Evolutionary conservation across 30 jellyfish, hydroid and myxozoan genomes (phyloP).

Genomic region (Pelagia noctiluca): DNA sequence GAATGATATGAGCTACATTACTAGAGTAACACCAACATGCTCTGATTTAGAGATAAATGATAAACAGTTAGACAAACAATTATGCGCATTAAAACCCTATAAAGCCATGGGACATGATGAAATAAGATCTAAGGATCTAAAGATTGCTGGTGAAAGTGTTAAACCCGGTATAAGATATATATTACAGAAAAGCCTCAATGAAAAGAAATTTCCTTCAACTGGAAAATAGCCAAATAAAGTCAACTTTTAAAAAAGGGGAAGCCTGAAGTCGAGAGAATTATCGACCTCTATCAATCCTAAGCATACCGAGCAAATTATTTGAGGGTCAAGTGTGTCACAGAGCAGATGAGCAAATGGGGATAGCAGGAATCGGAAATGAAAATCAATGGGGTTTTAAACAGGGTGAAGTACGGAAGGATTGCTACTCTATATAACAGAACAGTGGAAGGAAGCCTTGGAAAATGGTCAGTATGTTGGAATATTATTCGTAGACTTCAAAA

Average conservation of each 20-base stretch:
- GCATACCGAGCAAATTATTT: constrained; percentile 37
- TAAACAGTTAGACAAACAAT: constrained; percentile 26
- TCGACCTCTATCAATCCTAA: constrained; percentile 49
- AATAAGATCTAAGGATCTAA: constrained; percentile 15
- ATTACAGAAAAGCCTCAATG: constrained; percentile 17
- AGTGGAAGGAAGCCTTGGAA: too few species aligned
- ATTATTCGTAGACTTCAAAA: too few species aligned
- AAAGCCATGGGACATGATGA: constrained; percentile 23
- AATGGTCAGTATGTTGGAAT: too few species aligned
- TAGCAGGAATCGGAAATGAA: too few species aligned
- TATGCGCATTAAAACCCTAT: constrained; percentile 3
- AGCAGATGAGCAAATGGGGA: constrained; percentile 40
- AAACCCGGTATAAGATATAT: constrained; percentile 30
- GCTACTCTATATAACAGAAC: too few species aligned
- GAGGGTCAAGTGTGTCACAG: constrained; percentile 53
- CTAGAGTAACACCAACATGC: constrained; percentile 41
- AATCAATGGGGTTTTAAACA: too few species aligned
- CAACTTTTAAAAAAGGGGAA: constrained; percentile 49
- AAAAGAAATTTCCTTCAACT: too few species aligned
- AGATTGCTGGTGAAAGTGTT: constrained; percentile 25
- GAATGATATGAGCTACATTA: not conserved
- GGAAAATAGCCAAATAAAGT: constrained; percentile 43
- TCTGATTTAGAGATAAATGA: constrained; percentile 6
- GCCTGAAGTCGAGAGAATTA: constrained; percentile 45
- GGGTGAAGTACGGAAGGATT: too few species aligned